Percentiles rank a stretch among this genome's conserved stretches.
Conservation (phyloP, 2,113 vertebrate species). For the Perognathus longimembris region DNA sequence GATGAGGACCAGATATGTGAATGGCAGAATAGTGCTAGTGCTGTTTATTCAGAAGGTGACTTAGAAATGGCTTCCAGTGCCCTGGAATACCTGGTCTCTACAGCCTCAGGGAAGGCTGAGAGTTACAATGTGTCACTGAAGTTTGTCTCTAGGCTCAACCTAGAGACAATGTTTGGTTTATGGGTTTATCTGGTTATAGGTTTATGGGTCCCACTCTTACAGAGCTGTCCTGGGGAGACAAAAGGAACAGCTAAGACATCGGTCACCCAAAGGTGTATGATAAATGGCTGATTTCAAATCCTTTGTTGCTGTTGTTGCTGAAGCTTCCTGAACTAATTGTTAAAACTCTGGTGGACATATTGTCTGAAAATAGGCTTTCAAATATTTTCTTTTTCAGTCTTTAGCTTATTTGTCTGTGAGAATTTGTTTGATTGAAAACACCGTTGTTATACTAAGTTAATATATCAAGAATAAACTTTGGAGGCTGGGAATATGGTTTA, state of each 20-base stretch:
- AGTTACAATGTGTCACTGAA: constrained; percentile 35
- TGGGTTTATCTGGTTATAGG: background rate
- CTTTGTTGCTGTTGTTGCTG: too few species aligned
- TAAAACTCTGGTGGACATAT: background rate
- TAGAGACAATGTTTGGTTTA: constrained; percentile 27
- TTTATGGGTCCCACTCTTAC: background rate
- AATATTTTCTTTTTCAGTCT: background rate
- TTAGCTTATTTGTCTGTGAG: background rate
- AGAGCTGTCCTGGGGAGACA: background rate
- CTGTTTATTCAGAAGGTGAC: constrained; percentile 3
- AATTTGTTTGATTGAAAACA: constrained; percentile 46
- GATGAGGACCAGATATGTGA: background rate
- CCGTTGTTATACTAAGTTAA: background rate
- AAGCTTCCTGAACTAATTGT: background rate
- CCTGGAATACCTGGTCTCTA: background rate
- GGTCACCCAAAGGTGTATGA: background rate
- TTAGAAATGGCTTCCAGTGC: background rate
- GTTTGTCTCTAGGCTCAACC: constrained; percentile 34
- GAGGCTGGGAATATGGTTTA: too few species aligned
- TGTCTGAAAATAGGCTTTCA: background rate
- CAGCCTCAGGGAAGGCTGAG: constrained; percentile 20
- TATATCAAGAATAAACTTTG: background rate
- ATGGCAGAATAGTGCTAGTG: background rate
- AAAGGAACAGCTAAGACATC: background rate
- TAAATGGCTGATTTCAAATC: background rate